Percentiles rank a stretch among this genome's conserved stretches.
Evolutionary conservation across 2,113 vertebrate genomes (phyloP).

Genomic region (Eptesicus fuscus): DNA sequence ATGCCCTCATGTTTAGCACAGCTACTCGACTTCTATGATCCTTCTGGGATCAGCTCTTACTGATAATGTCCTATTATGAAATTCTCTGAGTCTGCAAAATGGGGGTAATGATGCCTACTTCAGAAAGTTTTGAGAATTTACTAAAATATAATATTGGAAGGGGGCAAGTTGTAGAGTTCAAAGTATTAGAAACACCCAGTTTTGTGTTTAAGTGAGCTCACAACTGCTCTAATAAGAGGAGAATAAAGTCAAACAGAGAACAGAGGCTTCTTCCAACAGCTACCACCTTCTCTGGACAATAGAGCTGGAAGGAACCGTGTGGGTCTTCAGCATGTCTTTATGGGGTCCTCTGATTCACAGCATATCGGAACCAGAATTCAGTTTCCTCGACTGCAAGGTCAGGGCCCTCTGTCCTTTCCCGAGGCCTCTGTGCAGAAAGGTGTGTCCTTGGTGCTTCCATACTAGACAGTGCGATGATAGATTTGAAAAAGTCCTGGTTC

Average conservation of each 20-base stretch:
- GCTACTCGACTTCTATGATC: neutral
- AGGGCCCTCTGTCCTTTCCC: neutral
- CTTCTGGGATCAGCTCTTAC: neutral
- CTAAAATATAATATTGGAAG: neutral
- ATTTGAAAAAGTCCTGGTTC: neutral
- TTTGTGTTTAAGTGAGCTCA: neutral
- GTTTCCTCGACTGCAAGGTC: neutral
- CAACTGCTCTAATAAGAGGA: neutral
- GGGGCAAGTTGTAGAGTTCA: neutral
- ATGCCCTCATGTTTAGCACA: neutral
- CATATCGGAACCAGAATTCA: neutral
- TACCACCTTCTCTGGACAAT: neutral
- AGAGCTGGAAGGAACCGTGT: neutral
- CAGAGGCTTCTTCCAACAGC: neutral
- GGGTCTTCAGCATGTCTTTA: neutral
- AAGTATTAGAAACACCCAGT: neutral
- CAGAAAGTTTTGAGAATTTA: neutral
- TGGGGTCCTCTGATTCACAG: neutral
- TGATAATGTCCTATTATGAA: neutral
- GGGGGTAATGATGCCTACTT: neutral
- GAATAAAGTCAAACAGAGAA: neutral
- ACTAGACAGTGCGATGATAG: neutral
- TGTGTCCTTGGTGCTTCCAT: accelerated
- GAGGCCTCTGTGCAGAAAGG: neutral
- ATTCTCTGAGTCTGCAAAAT: neutral